Base-by-base conservation (phyloP, 1,140 invertebrate species). In the Anoplophora glabripennis region DNA sequence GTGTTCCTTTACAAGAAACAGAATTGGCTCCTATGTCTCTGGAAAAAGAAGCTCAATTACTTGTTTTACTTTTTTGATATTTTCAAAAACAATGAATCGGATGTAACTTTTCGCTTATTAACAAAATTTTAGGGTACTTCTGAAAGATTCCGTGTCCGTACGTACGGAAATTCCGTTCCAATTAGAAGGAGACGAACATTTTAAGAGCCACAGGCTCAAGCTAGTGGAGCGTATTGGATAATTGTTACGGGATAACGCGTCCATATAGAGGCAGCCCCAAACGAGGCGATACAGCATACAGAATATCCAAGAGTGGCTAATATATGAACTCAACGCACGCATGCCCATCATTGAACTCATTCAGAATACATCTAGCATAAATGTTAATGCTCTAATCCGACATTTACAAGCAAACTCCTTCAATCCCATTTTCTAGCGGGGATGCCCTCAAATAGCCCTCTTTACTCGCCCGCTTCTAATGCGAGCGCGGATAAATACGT, bases 331-430 rank as follows among this genome's bases (percentile, higher is more conserved):
- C 47, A 49, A 4, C n/a, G 5, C 9, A 49, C 33, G 18, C 47
- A 34, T 49, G 15, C 15, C 15, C 47, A 34, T 15, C 47, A 49
- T 34, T 49, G 47, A 49, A 49, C 47, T 35, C 35, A 35, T 49
- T 49, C 47, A 28, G 21, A 28, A 28, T 28, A 28, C 21, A 28
- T 28, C 21, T 28, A 28, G 21, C 21, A 49, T 49, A 21, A 12
- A 34, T 49, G 47, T 49, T 49, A 34, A 49, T 49, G 47, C 47
- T 49, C 35, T 49, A 49, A 49, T 49, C 47, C 47, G 47, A 34
- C 18, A 28, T 49, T 49, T 37, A 49, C 35, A 49, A 36, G 47
- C 47, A 49, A 49, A 49, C 47, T 49, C 47, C 47, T 49, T 35
- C 47, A 49, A 49, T 49, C 47, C 21, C 28, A 49, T 49, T 49